A percentile compares a stretch with the other conserved stretches of the same genome.
These are phyloP conservation scores for Galerucella pusilla DNA, from an alignment of 2,888 invertebrate species.

Conservation along the genomic window DNA sequence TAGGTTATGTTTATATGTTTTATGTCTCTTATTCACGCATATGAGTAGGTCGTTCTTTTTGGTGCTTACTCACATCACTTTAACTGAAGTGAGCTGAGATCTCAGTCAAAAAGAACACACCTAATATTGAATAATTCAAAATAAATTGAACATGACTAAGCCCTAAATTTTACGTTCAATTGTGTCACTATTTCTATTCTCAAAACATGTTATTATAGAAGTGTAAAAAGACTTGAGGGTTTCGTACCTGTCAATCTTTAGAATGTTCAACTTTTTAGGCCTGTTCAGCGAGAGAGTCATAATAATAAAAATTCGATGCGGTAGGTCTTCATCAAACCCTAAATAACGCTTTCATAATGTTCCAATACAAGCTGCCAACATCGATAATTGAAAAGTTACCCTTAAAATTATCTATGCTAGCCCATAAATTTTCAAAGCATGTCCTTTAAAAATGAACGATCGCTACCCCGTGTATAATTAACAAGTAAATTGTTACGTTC, in stretches of 20 bases:
- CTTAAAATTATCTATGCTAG: constrained; percentile 22
- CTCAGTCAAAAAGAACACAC: too few species aligned
- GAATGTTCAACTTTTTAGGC: neutral
- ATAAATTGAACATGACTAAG: too few species aligned
- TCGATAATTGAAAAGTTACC: constrained; percentile 23
- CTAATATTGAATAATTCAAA: too few species aligned
- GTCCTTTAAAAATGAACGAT: constrained; percentile 4
- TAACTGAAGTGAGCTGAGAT: too few species aligned
- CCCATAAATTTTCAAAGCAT: constrained; percentile 18
- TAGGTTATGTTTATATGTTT: too few species aligned
- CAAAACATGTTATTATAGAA: too few species aligned
- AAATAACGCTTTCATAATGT: constrained; percentile 20
- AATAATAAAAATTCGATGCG: constrained; percentile 26
- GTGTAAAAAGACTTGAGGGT: neutral
- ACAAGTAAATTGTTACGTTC: constrained; percentile 8
- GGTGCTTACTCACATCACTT: too few species aligned
- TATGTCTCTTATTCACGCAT: too few species aligned
- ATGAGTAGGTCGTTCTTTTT: too few species aligned
- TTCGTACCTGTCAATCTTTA: neutral
- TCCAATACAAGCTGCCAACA: constrained; percentile 26
- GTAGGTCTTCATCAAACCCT: constrained; percentile 16
- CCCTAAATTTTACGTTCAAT: too few species aligned
- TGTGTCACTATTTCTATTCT: too few species aligned
- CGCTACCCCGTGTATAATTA: constrained; percentile 17
- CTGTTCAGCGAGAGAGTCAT: neutral